Conservation (phyloP, 2,113 vertebrate genomes). For the Ophiodon elongatus region DNA sequence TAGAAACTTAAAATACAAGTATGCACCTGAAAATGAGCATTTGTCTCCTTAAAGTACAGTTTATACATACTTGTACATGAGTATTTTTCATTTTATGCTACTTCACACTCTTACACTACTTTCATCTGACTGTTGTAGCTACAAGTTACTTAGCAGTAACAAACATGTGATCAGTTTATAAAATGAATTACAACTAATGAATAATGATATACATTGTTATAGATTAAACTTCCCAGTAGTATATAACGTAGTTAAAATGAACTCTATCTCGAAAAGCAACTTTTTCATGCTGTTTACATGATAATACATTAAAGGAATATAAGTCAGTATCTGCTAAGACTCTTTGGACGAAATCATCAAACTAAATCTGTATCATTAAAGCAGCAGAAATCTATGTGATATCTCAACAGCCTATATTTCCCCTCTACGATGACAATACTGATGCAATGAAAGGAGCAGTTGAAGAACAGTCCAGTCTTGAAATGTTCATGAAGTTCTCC, state of each 20-base stretch:
- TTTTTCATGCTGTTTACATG: neutral
- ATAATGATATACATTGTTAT: neutral
- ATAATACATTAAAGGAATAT: neutral
- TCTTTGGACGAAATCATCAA: neutral
- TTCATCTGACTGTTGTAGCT: too few relatives aligned
- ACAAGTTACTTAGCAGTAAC: neutral
- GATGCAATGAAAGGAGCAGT: too few relatives aligned
- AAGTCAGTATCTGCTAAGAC: neutral
- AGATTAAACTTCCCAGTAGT: neutral
- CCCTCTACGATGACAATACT: too few relatives aligned
- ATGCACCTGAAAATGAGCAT: too few relatives aligned
- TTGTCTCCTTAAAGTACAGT: too few relatives aligned
- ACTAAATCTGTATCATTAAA: neutral
- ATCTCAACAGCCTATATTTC: neutral
- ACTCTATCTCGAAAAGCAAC: neutral
- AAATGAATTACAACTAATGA: too few relatives aligned
- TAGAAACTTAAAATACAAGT: too few relatives aligned
- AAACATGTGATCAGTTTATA: neutral
- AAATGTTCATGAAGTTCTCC: constrained; percentile 24
- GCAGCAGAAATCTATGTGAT: neutral
- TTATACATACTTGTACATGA: neutral
- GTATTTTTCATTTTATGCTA: neutral
- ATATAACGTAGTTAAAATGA: neutral
- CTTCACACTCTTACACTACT: neutral
- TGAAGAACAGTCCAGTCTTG: neutral